Conservation (phyloP, 1,140 invertebrate species). For the Drosophila parvula region DNA sequence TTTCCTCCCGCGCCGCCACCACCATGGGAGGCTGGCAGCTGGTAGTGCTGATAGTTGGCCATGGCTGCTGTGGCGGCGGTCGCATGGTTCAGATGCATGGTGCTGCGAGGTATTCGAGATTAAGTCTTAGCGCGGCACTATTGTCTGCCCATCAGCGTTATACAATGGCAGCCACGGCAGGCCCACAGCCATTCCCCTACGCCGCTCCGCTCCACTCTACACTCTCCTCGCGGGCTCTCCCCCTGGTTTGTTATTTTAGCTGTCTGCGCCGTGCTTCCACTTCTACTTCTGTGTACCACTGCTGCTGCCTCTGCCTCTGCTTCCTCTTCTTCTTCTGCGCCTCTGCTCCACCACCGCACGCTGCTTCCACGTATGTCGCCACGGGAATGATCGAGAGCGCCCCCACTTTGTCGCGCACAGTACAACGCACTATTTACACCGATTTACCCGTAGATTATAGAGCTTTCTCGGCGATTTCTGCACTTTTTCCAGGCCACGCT, state of each 20-base stretch:
- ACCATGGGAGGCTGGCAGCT: conserved; percentile 67
- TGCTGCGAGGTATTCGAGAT: conserved; percentile 75
- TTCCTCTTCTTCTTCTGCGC: conserved; percentile 34
- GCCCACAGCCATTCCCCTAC: conserved; percentile 60
- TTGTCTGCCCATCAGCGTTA: conserved; percentile 72
- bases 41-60: conserved; percentile 82
- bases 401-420: conserved; percentile 49
- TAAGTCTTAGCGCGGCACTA: conserved; percentile 49
- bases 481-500: conserved; percentile 74
- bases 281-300: conserved; percentile 57
- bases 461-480: conserved; percentile 57
- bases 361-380: conserved; percentile 66
- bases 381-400: conserved; percentile 8
- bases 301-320: conserved; percentile 32
- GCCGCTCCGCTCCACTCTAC: conserved; percentile 33
- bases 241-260: conserved; percentile 74
- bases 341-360: conserved; percentile 61
- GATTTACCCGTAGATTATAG: conserved; percentile 35
- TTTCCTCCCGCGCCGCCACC: conserved; percentile 41
- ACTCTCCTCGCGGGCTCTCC: conserved; percentile 36
- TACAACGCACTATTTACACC: conserved; percentile 64
- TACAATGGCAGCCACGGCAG: conserved; percentile 63
- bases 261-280: conserved; percentile 61
- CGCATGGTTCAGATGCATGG: conserved; percentile 82
- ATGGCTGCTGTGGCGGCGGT: conserved; percentile 79